phyloP scores from a whole-genome alignment of 2,113 vertebrate genomes.

The Craseonycteris thonglongyai region DNA sequence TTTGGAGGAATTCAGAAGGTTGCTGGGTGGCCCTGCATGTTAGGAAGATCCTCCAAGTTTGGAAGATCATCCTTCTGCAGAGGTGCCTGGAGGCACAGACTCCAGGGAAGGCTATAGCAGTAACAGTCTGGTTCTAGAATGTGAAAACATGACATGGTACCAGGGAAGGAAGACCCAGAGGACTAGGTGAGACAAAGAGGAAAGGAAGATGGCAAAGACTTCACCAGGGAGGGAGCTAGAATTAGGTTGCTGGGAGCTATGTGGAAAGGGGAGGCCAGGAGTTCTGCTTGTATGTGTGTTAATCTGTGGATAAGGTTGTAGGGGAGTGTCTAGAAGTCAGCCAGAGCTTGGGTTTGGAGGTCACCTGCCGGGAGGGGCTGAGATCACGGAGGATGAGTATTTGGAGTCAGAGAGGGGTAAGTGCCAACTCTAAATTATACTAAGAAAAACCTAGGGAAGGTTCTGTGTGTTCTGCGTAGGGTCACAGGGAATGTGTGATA shows the following conservation, averaged over 20 bases:
- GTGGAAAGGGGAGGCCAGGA: neutral
- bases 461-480: neutral
- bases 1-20: neutral
- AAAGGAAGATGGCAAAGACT: neutral
- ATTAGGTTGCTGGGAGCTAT: neutral
- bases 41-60: neutral
- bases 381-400: neutral
- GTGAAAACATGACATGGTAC: neutral
- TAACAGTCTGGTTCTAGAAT: neutral
- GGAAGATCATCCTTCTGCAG: neutral
- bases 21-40: neutral
- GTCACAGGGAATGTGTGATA: neutral
- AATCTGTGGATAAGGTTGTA: neutral
- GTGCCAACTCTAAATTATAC: neutral
- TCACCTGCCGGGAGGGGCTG: neutral
- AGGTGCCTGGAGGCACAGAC: neutral
- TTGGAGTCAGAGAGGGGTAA: neutral
- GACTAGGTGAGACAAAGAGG: neutral
- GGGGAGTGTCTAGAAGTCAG: neutral
- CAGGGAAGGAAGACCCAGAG: neutral
- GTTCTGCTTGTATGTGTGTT: neutral
- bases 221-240: neutral
- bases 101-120: neutral
- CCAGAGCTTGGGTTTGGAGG: neutral
- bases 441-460: neutral